Base-by-base conservation (phyloP, 1,140 invertebrate genomes). In the Hylyphantes graminicola region DNA sequence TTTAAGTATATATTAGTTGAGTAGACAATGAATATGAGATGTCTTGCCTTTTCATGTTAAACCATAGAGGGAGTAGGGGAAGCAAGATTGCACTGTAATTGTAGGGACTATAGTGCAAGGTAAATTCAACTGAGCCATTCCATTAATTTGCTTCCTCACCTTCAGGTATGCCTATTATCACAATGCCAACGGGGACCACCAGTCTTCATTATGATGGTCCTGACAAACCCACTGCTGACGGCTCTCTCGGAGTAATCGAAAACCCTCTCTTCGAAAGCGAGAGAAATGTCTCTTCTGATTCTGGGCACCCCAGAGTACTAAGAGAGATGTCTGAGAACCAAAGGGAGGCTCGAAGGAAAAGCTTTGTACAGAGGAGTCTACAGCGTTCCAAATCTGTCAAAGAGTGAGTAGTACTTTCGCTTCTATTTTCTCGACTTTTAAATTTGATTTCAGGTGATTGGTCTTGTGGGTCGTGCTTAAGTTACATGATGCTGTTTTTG, bases 191-290 rank as follows among this genome's bases (percentile, higher is more conserved):
- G 72, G 82, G 74, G 82, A 76, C 74, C 82, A 76, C 73, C 82
- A 85, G 82, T 77, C 21, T 85, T 70, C 82, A 77, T 85, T 54
- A 85, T 85, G 82, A 76, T 76, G 35, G 35, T 35, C 35, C 35
- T 35, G 35, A 35, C 35, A 35, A 35, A 35, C 35, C 35, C 35
- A 35, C 1, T 35, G 61, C 64, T 68, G 54, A 64, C 70, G 70
- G 80, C 75, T 85, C 82, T 59, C 75, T 57, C 68, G 85, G 74
- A 64, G 73, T 85, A 79, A 85, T 85, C 59, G 84, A 85, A 86
- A 84, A 86, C 35, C 81, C 85, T 7, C 74, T 86, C 55, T 85
- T 85, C 53, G 84, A 85, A 79, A 48, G 84, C 21, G 84, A 79
- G 51, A 72, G 59, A 51, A 70, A 63, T 73, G 67, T 63, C 63